phyloP scores from a whole-genome alignment of 1,140 invertebrate genomes.

The Drosophila sturtevanti region DNA sequence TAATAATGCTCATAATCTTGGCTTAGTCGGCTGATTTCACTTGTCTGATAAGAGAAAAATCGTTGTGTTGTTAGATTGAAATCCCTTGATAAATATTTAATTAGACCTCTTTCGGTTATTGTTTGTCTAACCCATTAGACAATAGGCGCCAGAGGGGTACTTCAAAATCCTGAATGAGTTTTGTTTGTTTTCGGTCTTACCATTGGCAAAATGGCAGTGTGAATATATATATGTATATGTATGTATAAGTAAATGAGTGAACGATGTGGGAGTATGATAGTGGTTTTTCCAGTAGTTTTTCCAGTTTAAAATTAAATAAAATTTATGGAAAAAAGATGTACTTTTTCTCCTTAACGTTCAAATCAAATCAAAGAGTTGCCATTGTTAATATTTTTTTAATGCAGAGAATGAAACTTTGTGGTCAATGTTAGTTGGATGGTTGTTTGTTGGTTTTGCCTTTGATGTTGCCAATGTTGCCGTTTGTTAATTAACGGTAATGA shows the following conservation, averaged over 20 bases:
- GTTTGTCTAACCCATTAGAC: conserved; percentile 37
- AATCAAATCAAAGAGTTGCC: conserved; percentile 18
- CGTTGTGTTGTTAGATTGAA: conserved; percentile 50
- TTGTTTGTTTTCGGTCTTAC: conserved; percentile 45
- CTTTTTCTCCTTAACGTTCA: too few species aligned
- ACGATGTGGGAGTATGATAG: not conserved
- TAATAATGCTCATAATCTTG: conserved; percentile 28
- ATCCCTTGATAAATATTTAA: conserved; percentile 74
- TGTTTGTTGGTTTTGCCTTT: conserved; percentile 34
- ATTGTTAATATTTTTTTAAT: conserved; percentile 26
- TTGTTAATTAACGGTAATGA: conserved; percentile 63
- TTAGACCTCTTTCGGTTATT: conserved; percentile 60
- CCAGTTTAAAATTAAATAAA: not conserved
- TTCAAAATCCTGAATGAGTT: conserved; percentile 29
- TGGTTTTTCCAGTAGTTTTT: not conserved
- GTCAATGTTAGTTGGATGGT: too few species aligned
- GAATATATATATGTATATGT: conserved; percentile 1
- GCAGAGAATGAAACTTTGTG: conserved; percentile 6
- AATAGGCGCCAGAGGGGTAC: conserved; percentile 33
- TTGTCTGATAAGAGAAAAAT: conserved; percentile 58
- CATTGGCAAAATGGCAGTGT: conserved; percentile 28
- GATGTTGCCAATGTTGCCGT: conserved; percentile 35
- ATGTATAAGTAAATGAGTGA: not conserved
- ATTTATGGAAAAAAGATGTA: not conserved
- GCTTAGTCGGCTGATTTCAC: conserved; percentile 48